Percentiles rank a stretch among this genome's conserved stretches.
Conservation (phyloP, 2,888 invertebrate genomes). For the Asteroscopus sphinx region DNA sequence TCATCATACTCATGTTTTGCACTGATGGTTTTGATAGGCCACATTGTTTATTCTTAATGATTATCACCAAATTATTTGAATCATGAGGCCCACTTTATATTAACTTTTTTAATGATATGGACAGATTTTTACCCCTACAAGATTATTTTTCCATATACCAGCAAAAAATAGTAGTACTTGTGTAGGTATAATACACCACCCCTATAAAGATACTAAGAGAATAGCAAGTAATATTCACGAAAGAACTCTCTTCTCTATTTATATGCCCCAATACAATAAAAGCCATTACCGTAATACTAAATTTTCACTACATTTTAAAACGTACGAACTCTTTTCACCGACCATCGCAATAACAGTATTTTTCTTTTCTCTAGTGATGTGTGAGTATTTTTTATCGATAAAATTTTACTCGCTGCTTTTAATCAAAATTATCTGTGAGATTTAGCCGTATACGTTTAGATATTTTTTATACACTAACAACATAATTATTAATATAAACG, state of each 20-base stretch:
- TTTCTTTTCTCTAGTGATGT: conserved; percentile 49
- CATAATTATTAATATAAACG: too few relatives aligned
- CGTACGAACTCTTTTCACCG: conserved; percentile 59
- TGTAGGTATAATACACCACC: conserved; percentile 23
- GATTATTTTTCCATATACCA: conserved; percentile 22
- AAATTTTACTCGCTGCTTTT: neutral
- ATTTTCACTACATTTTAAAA: conserved; percentile 62
- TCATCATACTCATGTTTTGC: too few relatives aligned
- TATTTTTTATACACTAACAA: too few relatives aligned
- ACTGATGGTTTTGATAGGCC: too few relatives aligned
- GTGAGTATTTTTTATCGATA: conserved; percentile 33
- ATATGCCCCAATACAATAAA: conserved; percentile 54
- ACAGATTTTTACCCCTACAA: too few relatives aligned
- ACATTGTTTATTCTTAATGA: too few relatives aligned
- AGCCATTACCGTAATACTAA: conserved; percentile 57
- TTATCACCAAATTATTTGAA: too few relatives aligned
- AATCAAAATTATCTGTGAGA: too few relatives aligned
- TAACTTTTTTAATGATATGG: too few relatives aligned
- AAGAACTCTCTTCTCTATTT: conserved; percentile 47
- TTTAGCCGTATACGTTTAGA: too few relatives aligned
- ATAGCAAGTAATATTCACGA: conserved; percentile 47
- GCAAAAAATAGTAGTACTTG: conserved; percentile 9
- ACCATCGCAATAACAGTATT: conserved; percentile 58
- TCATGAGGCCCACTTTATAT: too few relatives aligned
- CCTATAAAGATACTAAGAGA: conserved; percentile 44